These are phyloP conservation scores for Gadus chalcogrammus DNA, from an alignment of 2,113 vertebrate species.

Conservation along the genomic window DNA sequence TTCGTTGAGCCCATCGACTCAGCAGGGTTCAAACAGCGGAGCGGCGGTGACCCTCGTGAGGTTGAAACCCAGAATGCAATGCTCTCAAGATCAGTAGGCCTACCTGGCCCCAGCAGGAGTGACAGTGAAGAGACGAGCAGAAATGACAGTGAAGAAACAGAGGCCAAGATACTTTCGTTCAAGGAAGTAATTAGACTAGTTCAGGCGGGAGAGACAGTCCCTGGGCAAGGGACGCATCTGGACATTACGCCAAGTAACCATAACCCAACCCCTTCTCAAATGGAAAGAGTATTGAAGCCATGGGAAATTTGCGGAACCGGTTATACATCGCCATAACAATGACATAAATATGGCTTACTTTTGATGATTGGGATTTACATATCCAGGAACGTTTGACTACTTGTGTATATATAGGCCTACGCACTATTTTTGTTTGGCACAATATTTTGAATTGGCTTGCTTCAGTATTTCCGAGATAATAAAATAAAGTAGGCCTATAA, in stretches of 20 bases:
- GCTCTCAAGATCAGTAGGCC: constrained; percentile 2
- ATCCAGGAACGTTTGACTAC: too few relatives aligned
- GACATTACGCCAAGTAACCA: constrained; percentile 66
- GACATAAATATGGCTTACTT: too few relatives aligned
- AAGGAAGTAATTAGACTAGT: constrained; percentile 69
- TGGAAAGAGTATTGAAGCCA: constrained; percentile 67
- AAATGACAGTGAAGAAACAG: constrained; percentile 2
- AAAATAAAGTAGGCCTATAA: too few relatives aligned
- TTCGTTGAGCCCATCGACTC: constrained; percentile 69
- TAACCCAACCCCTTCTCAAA: constrained; percentile 65
- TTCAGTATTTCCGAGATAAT: too few relatives aligned
- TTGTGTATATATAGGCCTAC: too few relatives aligned
- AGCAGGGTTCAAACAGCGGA: constrained; percentile 50
- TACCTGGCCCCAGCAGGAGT: constrained; percentile 7
- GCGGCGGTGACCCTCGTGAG: constrained; percentile 4
- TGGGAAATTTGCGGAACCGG: constrained; percentile 58
- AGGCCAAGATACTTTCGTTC: constrained; percentile 60
- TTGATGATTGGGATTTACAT: too few relatives aligned
- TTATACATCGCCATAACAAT: constrained; percentile 12
- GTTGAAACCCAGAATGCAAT: constrained; percentile 1
- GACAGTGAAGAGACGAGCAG: neutral
- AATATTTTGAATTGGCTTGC: too few relatives aligned
- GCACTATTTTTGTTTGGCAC: too few relatives aligned
- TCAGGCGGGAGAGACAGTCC: constrained; percentile 72
- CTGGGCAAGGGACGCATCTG: constrained; percentile 51